phyloP scores from a whole-genome alignment of 2,113 vertebrate genomes.

The Sinocyclocheilus anophthalmus region DNA sequence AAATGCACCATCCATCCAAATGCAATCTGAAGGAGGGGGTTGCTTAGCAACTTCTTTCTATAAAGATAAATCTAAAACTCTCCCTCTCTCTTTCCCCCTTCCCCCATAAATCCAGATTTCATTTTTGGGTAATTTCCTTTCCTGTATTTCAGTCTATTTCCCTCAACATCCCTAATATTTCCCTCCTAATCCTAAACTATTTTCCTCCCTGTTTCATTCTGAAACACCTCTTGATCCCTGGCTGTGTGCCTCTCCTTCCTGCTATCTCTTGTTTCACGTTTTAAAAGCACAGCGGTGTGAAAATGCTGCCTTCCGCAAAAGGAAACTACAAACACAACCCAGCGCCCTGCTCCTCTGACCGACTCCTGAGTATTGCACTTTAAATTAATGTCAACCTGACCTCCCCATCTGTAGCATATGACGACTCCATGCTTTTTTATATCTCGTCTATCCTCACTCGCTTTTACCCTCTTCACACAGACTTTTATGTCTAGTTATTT shows the following conservation, averaged over 20 bases:
- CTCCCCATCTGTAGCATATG: not conserved
- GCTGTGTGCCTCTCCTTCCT: not conserved
- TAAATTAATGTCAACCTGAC: conserved; percentile 1
- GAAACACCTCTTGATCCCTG: conserved; percentile 1
- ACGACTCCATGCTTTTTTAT: not conserved
- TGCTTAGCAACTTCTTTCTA: conserved; percentile 70
- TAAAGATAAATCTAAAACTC: conserved; percentile 44
- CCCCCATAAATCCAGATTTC: not conserved
- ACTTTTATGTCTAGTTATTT: not conserved
- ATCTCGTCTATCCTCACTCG: not conserved
- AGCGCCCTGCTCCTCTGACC: not conserved
- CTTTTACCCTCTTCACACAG: not conserved
- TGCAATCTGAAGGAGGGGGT: conserved; percentile 52
- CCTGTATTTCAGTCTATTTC: not conserved
- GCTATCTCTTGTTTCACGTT: not conserved
- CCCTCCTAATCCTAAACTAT: not conserved
- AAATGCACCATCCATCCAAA: conserved; percentile 50
- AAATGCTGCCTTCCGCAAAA: not conserved
- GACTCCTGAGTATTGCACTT: not conserved
- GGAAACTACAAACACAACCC: conserved; percentile 6
- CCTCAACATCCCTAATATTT: not conserved
- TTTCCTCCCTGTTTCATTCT: not conserved
- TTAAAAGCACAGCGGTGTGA: not conserved
- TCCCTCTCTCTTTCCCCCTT: not conserved
- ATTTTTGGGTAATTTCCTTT: conserved; percentile 3